Evolutionary conservation across 2,113 vertebrate species (phyloP).

Genomic region (Semicossyphus pulcher): DNA sequence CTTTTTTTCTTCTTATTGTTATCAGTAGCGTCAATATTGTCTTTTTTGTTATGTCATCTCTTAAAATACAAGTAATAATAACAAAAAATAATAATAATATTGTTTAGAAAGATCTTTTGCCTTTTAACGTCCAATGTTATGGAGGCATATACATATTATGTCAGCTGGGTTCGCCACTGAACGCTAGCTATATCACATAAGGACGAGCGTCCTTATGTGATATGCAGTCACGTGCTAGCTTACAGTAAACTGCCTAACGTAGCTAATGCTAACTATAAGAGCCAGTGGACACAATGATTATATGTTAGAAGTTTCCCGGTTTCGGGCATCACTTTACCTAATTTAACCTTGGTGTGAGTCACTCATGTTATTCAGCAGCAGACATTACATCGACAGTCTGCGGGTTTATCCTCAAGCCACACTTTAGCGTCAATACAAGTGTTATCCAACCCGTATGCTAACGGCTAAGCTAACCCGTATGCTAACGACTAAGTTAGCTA

Average conservation of each 20-base stretch:
- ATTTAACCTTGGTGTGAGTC: too few species aligned
- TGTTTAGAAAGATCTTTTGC: too few species aligned
- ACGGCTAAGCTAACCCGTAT: neutral
- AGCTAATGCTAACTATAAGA: constrained; percentile 31
- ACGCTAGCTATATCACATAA: neutral
- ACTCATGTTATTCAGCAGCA: neutral
- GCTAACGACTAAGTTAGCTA: constrained; percentile 39
- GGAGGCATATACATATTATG: too few species aligned
- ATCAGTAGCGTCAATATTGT: too few species aligned
- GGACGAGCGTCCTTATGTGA: neutral
- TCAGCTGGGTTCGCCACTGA: too few species aligned
- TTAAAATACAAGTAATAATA: too few species aligned
- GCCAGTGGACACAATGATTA: neutral
- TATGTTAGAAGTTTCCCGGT: rapidly evolving
- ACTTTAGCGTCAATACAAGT: constrained; percentile 33
- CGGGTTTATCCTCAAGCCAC: neutral
- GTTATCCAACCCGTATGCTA: constrained; percentile 39
- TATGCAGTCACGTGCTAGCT: constrained; percentile 35
- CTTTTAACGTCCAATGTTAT: too few species aligned
- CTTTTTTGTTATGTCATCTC: too few species aligned
- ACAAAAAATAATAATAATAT: too few species aligned
- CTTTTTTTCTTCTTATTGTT: too few species aligned
- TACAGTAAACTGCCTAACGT: constrained; percentile 23
- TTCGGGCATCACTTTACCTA: rapidly evolving
- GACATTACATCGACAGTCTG: neutral